Base-by-base conservation (phyloP, 2,113 vertebrate species). In the Chrysochloris asiatica region DNA sequence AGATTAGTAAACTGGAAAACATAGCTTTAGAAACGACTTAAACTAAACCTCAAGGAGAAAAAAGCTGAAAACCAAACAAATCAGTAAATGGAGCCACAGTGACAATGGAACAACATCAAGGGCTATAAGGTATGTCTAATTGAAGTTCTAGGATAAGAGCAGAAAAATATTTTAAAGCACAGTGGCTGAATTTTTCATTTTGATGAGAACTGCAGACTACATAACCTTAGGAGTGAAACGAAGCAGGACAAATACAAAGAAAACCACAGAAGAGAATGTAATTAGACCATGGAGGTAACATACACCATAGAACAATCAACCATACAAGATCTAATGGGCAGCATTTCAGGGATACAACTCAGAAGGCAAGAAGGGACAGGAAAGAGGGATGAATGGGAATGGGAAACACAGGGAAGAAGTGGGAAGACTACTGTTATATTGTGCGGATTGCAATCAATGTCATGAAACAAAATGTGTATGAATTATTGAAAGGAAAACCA, bases 141-240 rank as follows among this genome's bases (percentile, higher is more conserved):
- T 71, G 50, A 12, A 84, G 36, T 80, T 59, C 50, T 5, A 65
- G 30, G 50, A 6, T 5, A 65, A 28, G 50, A 6, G 50, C 54
- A 80, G 76, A 92, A 92, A 80, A 85, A 38, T 76, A 82, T 38
- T 92, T 69, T 50, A 85, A 85, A 54, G 19, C 54, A 24, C 21
- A 81, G 30, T 45, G 28, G 45, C 43, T 52, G 4, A 69, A 47
- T 19, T 2, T 47, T 54, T 10, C 47, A 43, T 71, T 73, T 88
- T 41, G 36, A 43, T 71, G 28, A 47, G 80, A 69, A 63, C 19
- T 75, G 69, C 16, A 92, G 76, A 80, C 54, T 28, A 10, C 73
- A 19, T 89, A 24, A 59, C 61, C n/a, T 71, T 63, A 76, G 75
- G 14, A 77, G 12, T 30, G 63, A 54, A 81, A 50, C 76, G 12